A percentile compares a stretch with the other conserved stretches of the same genome.
These are phyloP conservation scores for Anarhynchus alexandrinus DNA, from an alignment of 2,113 vertebrate species.

Conservation along the genomic window DNA sequence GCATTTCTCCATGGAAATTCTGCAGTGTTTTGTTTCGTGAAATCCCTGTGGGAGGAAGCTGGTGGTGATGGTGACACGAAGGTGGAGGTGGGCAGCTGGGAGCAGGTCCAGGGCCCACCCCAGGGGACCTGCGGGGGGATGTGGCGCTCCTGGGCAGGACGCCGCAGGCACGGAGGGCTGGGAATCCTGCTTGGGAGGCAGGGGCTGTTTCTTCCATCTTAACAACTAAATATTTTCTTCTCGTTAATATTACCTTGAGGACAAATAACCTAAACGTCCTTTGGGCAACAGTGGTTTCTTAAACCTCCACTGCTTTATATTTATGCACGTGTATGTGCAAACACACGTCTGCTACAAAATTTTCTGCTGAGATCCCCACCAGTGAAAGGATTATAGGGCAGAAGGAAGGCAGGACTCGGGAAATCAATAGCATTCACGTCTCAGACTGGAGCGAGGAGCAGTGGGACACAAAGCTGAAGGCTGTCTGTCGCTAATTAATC, in stretches of 20 bases:
- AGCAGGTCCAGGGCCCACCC: too few relatives aligned
- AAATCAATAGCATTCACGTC: background rate
- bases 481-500: background rate
- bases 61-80: background rate
- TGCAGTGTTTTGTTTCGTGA: background rate
- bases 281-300: background rate
- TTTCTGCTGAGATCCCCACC: background rate
- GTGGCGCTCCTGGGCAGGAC: too few relatives aligned
- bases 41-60: background rate
- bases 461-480: background rate
- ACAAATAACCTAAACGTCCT: background rate
- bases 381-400: background rate
- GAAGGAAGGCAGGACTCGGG: background rate
- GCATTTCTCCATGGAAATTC: background rate
- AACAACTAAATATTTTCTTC: background rate
- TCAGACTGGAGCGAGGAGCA: background rate
- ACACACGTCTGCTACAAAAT: rapidly evolving
- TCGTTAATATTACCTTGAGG: background rate
- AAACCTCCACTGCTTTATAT: background rate
- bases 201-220: background rate
- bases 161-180: background rate
- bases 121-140: too few relatives aligned
- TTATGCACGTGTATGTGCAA: background rate
- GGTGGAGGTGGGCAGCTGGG: background rate
- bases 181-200: background rate